These are phyloP conservation scores for Didymodactylos carnosus DNA, from an alignment of 2,888 invertebrate genomes.

Conservation along the genomic window DNA sequence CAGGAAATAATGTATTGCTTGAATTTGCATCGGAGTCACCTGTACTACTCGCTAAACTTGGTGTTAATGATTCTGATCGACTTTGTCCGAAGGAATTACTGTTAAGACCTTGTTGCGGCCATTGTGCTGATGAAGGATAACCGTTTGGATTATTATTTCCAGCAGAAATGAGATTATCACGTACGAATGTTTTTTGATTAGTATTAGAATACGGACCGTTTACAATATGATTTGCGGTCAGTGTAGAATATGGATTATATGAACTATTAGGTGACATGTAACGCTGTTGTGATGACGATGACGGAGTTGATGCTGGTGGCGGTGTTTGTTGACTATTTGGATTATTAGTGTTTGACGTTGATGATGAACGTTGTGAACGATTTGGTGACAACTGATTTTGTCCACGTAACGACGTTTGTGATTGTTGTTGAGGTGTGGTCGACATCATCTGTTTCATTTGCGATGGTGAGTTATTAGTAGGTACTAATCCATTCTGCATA, in stretches of 20 bases:
- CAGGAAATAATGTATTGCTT: background rate
- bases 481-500: background rate
- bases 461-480: background rate
- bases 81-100: no score
- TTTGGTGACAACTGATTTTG: no score
- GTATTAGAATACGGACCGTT: background rate
- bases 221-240: background rate
- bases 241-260: background rate
- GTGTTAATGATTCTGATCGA: no score
- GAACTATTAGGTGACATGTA: background rate
- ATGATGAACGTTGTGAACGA: no score
- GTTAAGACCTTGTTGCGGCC: no score
- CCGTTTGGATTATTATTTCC: background rate
- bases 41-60: background rate
- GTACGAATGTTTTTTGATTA: background rate
- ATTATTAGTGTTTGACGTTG: no score
- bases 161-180: background rate
- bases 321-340: no score
- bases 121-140: background rate
- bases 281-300: background rate
- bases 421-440: background rate
- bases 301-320: background rate
- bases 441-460: no score
- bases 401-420: no score
- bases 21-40: background rate